Evolutionary conservation across 2,113 vertebrate genomes (phyloP), one percentile per base, ranked within the genome.

Genomic region (Oreochromis aureus): DNA sequence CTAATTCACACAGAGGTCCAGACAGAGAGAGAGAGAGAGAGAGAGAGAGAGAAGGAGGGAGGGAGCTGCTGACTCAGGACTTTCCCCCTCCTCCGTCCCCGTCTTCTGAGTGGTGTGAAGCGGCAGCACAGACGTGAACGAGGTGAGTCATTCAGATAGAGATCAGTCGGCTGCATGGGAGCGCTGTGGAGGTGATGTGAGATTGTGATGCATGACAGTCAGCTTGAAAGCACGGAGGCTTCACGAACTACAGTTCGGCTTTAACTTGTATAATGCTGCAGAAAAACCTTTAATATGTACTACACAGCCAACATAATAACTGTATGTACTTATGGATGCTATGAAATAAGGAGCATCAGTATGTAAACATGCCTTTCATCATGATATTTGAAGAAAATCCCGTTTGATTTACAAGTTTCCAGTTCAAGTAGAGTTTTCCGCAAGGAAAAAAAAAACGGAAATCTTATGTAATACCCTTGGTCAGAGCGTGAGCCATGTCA

Each of bases 131-230:
- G 66, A 92, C 85, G 27, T 59, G 53, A 86, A 83, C 63, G 34
- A 95, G 94, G 95, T 95, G 94, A 96, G 95, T 54, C 19, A 48
- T 56, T 88, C 89, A 51, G 10, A 30, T 7, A n/a, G 30, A 76
- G 16, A 15, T 44, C 32, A 27, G 58, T 34, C 10, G 9, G 46
- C 36, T 39, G 80, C 78, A 46, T 24, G 53, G 4, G 27, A 19
- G 18, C 15, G 15, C 7, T 18, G 36, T 30, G 55, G 56, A 6
- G 2, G n/a, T 58, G 54, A 46, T 59, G 44, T 59, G 39, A 39
- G 48, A n/a, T 27, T 27, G 13, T 51, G 55, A 51, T 61, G 71
- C 36, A 59, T 59, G 55, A 19, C 55, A 39, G n/a, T n/a, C 44
- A 53, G 76, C 58, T 66, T 39, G 56, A 55, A 53, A 30, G 44